Evolutionary conservation across 2,113 vertebrate species (phyloP).

Genomic region (Anoura caudifer): DNA sequence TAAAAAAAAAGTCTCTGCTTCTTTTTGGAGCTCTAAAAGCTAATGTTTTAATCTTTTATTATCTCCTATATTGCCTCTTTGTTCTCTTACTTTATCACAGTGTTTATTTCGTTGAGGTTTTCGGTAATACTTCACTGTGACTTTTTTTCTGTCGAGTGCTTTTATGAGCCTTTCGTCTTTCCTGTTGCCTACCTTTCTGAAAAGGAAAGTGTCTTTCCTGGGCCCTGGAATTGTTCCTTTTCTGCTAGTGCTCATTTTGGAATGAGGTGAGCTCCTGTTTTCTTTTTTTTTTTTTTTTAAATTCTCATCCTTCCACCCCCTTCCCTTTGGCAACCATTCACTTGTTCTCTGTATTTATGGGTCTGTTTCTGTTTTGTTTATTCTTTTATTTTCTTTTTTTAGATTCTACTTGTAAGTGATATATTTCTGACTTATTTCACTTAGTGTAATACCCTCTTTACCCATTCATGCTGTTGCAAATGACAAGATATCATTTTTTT

Average conservation of each 20-base stretch:
- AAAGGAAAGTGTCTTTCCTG: not conserved
- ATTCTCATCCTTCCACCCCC: not conserved
- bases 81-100: not conserved
- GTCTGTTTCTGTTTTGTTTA: not conserved
- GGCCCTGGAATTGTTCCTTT: not conserved
- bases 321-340: not conserved
- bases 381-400: not conserved
- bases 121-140: not conserved
- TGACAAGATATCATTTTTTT: not conserved
- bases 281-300: not conserved
- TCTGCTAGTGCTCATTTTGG: not conserved
- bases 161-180: not conserved
- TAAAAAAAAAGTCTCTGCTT: too few species aligned
- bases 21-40: not conserved
- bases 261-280: not conserved
- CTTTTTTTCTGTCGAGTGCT: not conserved
- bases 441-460: not conserved
- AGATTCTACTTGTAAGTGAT: not conserved
- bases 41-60: not conserved
- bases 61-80: not conserved
- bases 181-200: not conserved
- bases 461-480: not conserved
- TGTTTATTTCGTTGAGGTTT: not conserved
- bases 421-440: not conserved
- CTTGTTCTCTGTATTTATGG: not conserved